Evolutionary conservation across 2,797 vertebrate genomes (phyloP), one percentile per base, ranked within the genome.

Genomic region (Merluccius polli): DNA sequence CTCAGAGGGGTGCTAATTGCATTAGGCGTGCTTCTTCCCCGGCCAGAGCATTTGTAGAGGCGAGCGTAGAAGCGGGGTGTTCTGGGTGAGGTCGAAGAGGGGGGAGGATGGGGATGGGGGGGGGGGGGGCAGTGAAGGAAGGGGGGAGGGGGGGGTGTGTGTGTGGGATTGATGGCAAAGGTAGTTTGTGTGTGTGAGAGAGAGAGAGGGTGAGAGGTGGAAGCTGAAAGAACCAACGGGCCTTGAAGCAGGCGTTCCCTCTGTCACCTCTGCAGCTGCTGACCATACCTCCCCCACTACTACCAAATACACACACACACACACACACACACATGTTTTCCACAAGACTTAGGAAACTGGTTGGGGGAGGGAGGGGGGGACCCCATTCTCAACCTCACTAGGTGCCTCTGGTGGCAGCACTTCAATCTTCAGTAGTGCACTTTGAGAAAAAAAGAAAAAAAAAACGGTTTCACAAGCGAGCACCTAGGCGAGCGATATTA

Each of bases 241-340:
- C 84, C 88, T 88, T 83, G 81, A 88, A 83, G 86, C 89, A 91
- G 89, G 90, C 89, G 89, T 93, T 92, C 91, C 88, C 92, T 92
- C 82, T 75, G 88, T 94, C 93, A 94, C 94, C 92, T 94, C 90
- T 91, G 90, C 93, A 94, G 93, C 94, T 94, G 93, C 91, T 93
- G 90, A 89, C 93, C 91, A 87, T 33, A 83, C 90, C 90, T 92
- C 85, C 87, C 89, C 79, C 85, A n/a, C 81, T 29, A 75, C 68
- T 30, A 31, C 32, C 70, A 72, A n/a, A 38, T 32, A 63, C 75
- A 41, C 70, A 63, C 76, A 59, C 75, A 38, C 69, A 59, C 59
- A 63, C 59, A 65, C 0, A 65, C 59, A 65, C 59, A 24, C 59
- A 65, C 1, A 24, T 65, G 52, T 59, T 59, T 27, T 27, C 59